Evolutionary conservation across 35 echinoderm and acorn worm genomes (phyloP).

Genomic region (Lytechinus pictus): DNA sequence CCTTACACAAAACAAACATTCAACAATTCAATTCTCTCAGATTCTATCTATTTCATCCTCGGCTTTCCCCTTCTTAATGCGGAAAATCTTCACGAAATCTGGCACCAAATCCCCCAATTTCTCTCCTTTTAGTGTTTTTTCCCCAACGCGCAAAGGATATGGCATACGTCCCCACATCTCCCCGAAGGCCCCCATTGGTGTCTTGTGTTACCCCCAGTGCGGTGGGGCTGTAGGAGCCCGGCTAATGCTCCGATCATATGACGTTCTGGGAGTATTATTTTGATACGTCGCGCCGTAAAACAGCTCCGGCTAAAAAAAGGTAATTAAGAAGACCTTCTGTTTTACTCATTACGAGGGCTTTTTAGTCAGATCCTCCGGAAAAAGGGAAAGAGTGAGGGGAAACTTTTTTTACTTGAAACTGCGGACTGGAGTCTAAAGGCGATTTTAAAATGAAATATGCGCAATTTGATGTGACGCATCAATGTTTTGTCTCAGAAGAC

Average conservation of each 20-base stretch:
- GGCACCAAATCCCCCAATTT: neutral
- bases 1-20: constrained; percentile 13
- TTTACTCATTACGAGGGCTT: constrained; percentile 45
- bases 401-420: neutral
- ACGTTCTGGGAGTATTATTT: constrained; percentile 32
- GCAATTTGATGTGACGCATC: neutral
- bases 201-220: constrained; percentile 30
- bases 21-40: neutral
- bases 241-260: constrained; percentile 37
- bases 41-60: neutral
- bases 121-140: neutral
- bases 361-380: constrained; percentile 12
- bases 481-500: neutral
- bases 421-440: neutral
- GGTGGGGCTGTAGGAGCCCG: constrained; percentile 4
- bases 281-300: constrained; percentile 22
- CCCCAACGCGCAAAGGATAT: neutral
- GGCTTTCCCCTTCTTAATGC: neutral
- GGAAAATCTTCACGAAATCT: neutral
- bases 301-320: constrained; percentile 31
- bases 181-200: neutral
- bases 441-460: neutral
- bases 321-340: constrained; percentile 55
- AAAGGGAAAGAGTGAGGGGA: neutral
- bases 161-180: neutral